Evolutionary conservation across 2,888 invertebrate genomes (phyloP), one percentile per base, ranked within the genome.

Genomic region (Criorhina ranunculi): DNA sequence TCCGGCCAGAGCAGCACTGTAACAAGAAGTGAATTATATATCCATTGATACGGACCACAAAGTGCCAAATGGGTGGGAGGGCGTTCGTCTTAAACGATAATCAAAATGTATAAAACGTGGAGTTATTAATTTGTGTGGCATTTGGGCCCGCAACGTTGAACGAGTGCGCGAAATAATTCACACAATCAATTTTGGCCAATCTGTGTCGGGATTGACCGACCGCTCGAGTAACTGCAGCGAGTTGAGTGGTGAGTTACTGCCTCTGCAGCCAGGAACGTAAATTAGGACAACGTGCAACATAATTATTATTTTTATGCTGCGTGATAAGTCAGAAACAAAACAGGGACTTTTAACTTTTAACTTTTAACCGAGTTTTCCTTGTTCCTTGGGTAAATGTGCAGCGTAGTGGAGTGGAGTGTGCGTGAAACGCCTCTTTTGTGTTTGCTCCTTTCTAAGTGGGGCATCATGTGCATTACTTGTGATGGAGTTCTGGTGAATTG

Each of bases 111-210:
- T 78, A 73, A 83, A 83, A 83, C 82, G 78, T 83, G 82, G 53
- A 67, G 82, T 83, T 83, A 83, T 78, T 82, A 82, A 82, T 82
- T 77, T 78, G 59, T 72, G 72, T 72, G 77, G 82, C 72, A 81
- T 62, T 70, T 66, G 60, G 59, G 64, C 51, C 59, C 59, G 12
- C 67, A 72, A 60, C 60, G 40, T 37, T 40, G 51, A 77, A 51
- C 57, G 24, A 82, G 70, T 51, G 60, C 72, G 40, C 72, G 40
- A 73, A 78, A 72, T 67, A 83, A 66, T 83, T 67, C 60, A 83
- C 72, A 49, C 49, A 67, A 83, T 83, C 82, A 78, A 72, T 60
- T 78, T 72, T 9, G n/a, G 19, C 40, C 53, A 60, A 83, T 83
- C 82, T 67, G 31, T n/a, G 42, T 44, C 35, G 31, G 66, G 24